A percentile compares a stretch with the other conserved stretches of the same genome.
These are phyloP conservation scores for Anabacerthia variegaticeps DNA, from an alignment of 2,797 vertebrate species.

Conservation along the genomic window DNA sequence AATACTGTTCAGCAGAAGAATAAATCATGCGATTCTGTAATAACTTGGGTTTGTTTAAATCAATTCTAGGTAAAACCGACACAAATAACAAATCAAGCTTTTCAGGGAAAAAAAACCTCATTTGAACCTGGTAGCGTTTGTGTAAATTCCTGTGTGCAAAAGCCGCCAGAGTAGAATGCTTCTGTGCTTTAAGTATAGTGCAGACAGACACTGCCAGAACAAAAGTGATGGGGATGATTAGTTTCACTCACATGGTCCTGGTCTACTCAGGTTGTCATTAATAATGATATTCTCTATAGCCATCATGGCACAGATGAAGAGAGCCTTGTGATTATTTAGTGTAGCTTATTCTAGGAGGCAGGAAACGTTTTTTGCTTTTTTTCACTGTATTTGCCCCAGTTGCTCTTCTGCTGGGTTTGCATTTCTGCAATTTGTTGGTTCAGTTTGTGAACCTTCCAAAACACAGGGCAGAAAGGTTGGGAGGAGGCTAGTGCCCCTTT, in stretches of 20 bases:
- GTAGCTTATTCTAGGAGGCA: neutral
- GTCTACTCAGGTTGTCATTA: neutral
- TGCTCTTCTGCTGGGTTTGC: neutral
- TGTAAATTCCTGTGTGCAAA: neutral
- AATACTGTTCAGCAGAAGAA: fast-evolving
- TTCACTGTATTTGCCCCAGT: neutral
- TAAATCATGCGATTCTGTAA: neutral
- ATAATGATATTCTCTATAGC: neutral
- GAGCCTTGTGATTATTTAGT: neutral
- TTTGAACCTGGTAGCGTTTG: neutral
- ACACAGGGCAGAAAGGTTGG: neutral
- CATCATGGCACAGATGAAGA: neutral
- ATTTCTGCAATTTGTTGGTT: neutral
- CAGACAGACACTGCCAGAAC: neutral
- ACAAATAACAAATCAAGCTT: neutral
- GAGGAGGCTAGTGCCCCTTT: neutral
- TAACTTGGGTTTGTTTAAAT: neutral
- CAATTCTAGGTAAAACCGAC: neutral
- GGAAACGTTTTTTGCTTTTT: neutral
- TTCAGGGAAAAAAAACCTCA: neutral
- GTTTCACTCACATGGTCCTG: fast-evolving
- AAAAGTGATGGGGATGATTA: neutral
- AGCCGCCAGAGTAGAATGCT: neutral
- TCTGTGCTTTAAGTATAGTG: neutral
- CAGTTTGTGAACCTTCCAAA: neutral